Evolutionary conservation across 2,797 vertebrate genomes (phyloP).

Genomic region (Hozukius guyotensis): DNA sequence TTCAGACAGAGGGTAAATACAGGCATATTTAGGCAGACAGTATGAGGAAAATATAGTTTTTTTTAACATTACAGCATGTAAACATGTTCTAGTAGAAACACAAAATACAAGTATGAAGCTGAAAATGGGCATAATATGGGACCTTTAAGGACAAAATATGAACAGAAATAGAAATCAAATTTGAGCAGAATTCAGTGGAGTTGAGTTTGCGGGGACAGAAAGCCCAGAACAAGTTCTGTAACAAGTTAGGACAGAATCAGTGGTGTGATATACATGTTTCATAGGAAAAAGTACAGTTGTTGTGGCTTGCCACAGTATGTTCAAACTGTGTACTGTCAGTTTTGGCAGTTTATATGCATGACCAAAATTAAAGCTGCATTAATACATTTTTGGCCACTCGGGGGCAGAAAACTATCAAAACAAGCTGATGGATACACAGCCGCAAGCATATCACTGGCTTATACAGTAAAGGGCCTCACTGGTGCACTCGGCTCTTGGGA

Average conservation of each 20-base stretch:
- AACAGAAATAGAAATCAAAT: background rate
- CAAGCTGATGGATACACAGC: background rate
- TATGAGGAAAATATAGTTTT: too few species aligned
- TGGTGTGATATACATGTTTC: background rate
- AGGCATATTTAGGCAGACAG: too few species aligned
- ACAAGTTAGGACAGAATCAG: background rate
- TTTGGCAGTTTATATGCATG: background rate
- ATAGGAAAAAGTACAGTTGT: background rate
- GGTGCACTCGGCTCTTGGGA: background rate
- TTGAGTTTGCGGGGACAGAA: fast-evolving
- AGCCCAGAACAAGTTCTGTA: background rate
- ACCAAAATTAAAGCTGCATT: background rate
- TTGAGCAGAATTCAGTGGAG: background rate
- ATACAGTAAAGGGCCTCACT: background rate
- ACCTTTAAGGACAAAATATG: background rate
- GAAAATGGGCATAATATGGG: too few species aligned
- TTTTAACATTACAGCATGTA: too few species aligned
- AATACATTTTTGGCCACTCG: too few species aligned
- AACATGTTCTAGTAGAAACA: too few species aligned
- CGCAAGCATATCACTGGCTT: background rate
- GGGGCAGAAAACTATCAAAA: background rate
- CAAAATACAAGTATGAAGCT: too few species aligned
- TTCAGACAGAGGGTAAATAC: too few species aligned
- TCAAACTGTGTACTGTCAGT: background rate
- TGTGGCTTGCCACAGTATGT: background rate